Base-by-base conservation (phyloP, 2,888 invertebrate species). In the Antitype chi region DNA sequence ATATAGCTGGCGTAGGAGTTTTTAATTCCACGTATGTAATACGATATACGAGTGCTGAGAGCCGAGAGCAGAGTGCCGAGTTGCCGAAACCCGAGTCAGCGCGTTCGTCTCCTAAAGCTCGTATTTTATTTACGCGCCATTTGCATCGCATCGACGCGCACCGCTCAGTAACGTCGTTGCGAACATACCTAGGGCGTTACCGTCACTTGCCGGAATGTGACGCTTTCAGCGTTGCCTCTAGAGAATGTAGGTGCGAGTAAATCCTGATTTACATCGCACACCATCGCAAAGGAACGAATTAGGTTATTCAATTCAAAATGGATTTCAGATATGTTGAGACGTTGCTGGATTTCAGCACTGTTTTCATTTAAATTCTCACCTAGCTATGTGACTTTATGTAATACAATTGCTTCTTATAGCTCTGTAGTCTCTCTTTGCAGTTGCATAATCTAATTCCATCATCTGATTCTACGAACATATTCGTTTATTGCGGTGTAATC, bases 51-150 rank as follows among this genome's bases (percentile, higher is more conserved):
- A 67, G 70, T 47, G 76, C 38, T 76, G 63, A n/a, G 52, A 70
- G 52, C 47, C 75, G 84, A 52, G 82, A 64, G 57, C 53, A 62
- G 76, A 76, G 70, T 53, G 78, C 78, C 52, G 81, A 77, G 82
- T 81, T 72, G 47, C 77, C 86, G 77, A 83, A 89, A 89, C 84
- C 82, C 82, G 88, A 85, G 82, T 85, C 83, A 80, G 78, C 81
- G 76, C 74, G 74, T 82, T 78, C 74, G 83, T 85, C 89, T 87
- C 86, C 76, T 77, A 82, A 86, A 82, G 81, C 89, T 94, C 93
- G 90, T 95, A 93, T 94, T 93, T 96, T 95, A 96, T 95, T 95
- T 94, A 95, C 92, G 90, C 90, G 85, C 91, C 92, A 94, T 94
- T 94, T 94, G 91, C 93, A 92, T 89, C 90, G 87, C 85, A 82